phyloP scores from a whole-genome alignment of 2,888 invertebrate species.

The Hypselothyrea guttata region DNA sequence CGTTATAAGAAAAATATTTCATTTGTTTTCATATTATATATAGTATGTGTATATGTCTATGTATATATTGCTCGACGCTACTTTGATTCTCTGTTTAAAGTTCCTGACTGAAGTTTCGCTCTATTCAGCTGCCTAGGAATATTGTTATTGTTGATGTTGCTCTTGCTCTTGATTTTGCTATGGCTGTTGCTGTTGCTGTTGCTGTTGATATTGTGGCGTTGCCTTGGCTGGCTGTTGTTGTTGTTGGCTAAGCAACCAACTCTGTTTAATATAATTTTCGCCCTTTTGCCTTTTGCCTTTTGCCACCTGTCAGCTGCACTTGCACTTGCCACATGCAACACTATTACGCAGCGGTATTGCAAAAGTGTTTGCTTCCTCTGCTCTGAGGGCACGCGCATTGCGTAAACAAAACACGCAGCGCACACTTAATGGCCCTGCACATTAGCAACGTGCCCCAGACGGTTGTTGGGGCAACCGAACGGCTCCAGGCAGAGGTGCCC shows the following conservation, averaged over 20 bases:
- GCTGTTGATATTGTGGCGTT: constrained; percentile 14
- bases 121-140: constrained; percentile 3
- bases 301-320: constrained; percentile 69
- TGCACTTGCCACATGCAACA: constrained; percentile 54
- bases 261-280: constrained; percentile 54
- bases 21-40: constrained; percentile 34
- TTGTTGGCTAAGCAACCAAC: constrained; percentile 51
- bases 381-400: constrained; percentile 43
- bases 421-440: constrained; percentile 74
- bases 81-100: constrained; percentile 56
- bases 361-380: constrained; percentile 40
- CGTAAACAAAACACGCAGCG: constrained; percentile 77
- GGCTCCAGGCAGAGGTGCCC: neutral
- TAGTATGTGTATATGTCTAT: too few relatives aligned
- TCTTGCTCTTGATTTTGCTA: constrained; percentile 18
- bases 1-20: constrained; percentile 49
- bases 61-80: constrained; percentile 22
- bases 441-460: constrained; percentile 68
- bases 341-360: constrained; percentile 8
- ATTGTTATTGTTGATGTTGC: constrained; percentile 26
- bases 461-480: constrained; percentile 24
- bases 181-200: constrained; percentile 13
- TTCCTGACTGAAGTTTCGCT: constrained; percentile 24
- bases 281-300: constrained; percentile 33
- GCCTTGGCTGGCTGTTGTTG: constrained; percentile 24